Evolutionary conservation across 2,888 invertebrate species (phyloP), one percentile per base, ranked within the genome.

Genomic region (Trichogramma dendrolimi): DNA sequence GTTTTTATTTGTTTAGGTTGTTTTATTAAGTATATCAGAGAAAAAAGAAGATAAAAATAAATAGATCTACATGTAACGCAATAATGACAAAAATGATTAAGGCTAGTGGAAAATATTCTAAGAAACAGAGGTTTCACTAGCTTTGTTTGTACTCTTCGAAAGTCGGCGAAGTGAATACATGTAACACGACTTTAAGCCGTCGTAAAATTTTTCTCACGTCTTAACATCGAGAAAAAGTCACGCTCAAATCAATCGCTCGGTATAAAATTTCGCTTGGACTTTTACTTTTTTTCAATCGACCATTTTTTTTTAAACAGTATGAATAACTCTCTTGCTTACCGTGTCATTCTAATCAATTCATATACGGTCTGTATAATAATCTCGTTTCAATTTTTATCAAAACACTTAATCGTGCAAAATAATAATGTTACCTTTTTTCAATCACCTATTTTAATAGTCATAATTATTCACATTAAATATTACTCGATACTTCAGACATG

Each of bases 261-360:
- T 62, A 58, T 52, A 62, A 54, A 58, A 61, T 58, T 54, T 66
- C 58, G 54, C 53, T 55, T 63, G 44, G 27, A 43, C 14, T 48
- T 60, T 61, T 52, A 14, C 55, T 61, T 40, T 56, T 56, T 61
- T 47, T 58, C 11, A 7, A 4, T 62, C 42, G 56, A 58, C 58
- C 48, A 38, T 50, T 53, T 38, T 53, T 59, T 43, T 52, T 49
- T 38, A 38, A 47, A 39, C 55, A 55, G 44, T 60, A 55, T 58
- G 55, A 58, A 51, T 62, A 60, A 41, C 64, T 55, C 14, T 61
- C 58, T 63, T 59, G 58, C 67, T 64, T 58, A 65, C 64, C 70
- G 65, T 70, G 70, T 70, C 65, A 67, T 69, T 68, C 67, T 62
- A 68, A 55, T 70, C 55, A 58, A 68, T 67, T 46, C 55, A 57